Percentiles rank a stretch among this genome's conserved stretches.
Conservation (phyloP, 2,113 vertebrate genomes). For the Oncorhynchus keta region DNA sequence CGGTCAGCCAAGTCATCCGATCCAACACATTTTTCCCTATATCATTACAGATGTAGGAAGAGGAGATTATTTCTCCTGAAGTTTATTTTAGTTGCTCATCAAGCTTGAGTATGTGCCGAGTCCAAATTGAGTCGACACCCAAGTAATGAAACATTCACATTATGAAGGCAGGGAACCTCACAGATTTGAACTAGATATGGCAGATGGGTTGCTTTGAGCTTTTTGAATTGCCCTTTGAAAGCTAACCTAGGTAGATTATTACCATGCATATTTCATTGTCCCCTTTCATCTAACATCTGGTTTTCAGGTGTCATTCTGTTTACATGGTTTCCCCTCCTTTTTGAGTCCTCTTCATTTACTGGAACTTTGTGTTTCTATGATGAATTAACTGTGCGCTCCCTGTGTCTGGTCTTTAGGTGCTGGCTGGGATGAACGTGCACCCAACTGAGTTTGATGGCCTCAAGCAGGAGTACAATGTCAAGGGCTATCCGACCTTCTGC, state of each 20-base stretch:
- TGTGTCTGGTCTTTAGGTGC: constrained; percentile 72
- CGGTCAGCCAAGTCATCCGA: too few species aligned
- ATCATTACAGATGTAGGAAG: too few species aligned
- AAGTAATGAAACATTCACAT: too few species aligned
- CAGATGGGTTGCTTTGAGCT: background rate
- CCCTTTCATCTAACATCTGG: constrained; percentile 14
- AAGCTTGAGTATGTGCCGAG: too few species aligned
- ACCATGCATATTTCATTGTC: background rate
- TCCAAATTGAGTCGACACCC: too few species aligned
- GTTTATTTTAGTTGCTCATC: too few species aligned
- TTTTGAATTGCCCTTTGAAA: background rate
- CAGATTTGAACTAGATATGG: background rate
- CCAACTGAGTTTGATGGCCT: constrained; percentile 92
- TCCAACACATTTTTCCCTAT: too few species aligned
- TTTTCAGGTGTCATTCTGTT: background rate
- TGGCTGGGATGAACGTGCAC: constrained; percentile 95
- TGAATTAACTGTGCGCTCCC: background rate
- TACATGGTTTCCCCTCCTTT: constrained; percentile 7
- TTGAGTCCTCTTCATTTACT: constrained; percentile 41
- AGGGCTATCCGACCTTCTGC: constrained; percentile 96
- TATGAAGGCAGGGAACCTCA: background rate
- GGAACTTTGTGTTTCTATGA: background rate
- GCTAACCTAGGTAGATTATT: background rate
- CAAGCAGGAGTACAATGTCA: constrained; percentile 91
- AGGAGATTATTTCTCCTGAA: too few species aligned